Percentiles rank a stretch among this genome's conserved stretches.
Conservation (phyloP, 2,888 invertebrate genomes). For the Ischnura elegans region DNA sequence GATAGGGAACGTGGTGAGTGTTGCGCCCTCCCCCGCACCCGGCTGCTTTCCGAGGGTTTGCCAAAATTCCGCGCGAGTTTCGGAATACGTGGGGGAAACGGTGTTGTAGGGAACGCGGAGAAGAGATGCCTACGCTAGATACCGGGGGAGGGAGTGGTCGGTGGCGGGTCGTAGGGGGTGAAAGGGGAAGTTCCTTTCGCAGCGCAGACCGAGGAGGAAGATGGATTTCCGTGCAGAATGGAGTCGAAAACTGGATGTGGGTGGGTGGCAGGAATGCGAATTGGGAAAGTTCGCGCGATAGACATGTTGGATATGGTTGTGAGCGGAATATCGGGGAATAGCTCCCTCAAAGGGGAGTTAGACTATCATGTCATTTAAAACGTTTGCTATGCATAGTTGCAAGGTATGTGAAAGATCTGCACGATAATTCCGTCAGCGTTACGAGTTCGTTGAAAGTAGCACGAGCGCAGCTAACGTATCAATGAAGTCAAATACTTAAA, state of each 20-base stretch:
- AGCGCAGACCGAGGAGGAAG: not conserved
- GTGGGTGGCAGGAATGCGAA: not conserved
- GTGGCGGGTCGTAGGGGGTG: not conserved
- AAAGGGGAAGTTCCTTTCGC: not conserved
- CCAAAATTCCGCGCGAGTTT: constrained; percentile 18
- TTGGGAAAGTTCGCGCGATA: not conserved
- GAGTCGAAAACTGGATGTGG: not conserved
- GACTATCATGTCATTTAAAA: no score
- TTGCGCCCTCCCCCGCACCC: no score
- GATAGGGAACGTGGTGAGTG: no score
- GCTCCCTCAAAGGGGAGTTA: no score
- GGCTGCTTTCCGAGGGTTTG: not conserved
- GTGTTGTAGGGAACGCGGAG: not conserved
- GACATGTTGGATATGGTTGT: not conserved
- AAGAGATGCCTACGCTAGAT: not conserved
- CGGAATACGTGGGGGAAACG: not conserved
- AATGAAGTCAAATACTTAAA: no score
- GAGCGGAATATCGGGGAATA: not conserved
- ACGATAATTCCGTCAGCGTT: no score
- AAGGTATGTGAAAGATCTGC: no score
- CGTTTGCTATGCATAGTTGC: no score
- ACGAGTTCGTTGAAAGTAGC: no score
- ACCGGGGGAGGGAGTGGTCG: not conserved
- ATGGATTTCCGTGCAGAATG: no score
- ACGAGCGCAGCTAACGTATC: no score